A percentile compares a stretch with the other conserved stretches of the same genome.
phyloP scores from a whole-genome alignment of 2,113 vertebrate species.

The Oxyruncus cristatus region DNA sequence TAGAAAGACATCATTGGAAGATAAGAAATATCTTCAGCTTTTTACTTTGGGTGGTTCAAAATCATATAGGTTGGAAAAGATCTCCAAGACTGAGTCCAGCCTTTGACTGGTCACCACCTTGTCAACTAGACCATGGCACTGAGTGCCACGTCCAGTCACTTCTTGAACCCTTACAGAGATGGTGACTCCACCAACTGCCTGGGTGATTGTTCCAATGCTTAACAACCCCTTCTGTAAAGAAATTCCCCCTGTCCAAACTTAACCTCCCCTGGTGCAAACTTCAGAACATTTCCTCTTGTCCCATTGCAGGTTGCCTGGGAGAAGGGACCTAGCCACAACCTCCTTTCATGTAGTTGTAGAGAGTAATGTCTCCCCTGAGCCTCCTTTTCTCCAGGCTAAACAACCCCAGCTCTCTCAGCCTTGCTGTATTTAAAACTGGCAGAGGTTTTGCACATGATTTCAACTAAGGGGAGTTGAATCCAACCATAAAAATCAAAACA shows the following conservation, averaged over 20 bases:
- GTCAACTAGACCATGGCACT: background rate
- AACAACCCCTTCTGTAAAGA: background rate
- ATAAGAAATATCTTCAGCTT: background rate
- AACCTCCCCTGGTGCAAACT: background rate
- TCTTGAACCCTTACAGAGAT: background rate
- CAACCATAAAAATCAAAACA: background rate
- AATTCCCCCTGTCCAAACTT: background rate
- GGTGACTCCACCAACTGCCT: background rate
- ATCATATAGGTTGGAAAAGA: background rate
- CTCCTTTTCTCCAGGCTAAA: background rate
- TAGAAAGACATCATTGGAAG: background rate
- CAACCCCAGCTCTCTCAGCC: background rate
- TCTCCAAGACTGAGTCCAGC: background rate
- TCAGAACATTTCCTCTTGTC: background rate
- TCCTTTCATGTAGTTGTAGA: background rate
- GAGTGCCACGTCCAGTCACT: accelerated
- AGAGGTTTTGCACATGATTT: background rate
- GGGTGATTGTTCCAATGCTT: background rate
- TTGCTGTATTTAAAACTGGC: background rate
- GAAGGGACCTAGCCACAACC: accelerated
- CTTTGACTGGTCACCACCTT: background rate
- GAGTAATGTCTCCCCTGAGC: background rate
- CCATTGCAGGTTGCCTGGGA: too few relatives aligned
- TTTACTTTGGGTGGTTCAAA: background rate
- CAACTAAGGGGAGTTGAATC: background rate